Evolutionary conservation across 2,888 invertebrate species (phyloP).

Genomic region (Myopa tessellatipennis): DNA sequence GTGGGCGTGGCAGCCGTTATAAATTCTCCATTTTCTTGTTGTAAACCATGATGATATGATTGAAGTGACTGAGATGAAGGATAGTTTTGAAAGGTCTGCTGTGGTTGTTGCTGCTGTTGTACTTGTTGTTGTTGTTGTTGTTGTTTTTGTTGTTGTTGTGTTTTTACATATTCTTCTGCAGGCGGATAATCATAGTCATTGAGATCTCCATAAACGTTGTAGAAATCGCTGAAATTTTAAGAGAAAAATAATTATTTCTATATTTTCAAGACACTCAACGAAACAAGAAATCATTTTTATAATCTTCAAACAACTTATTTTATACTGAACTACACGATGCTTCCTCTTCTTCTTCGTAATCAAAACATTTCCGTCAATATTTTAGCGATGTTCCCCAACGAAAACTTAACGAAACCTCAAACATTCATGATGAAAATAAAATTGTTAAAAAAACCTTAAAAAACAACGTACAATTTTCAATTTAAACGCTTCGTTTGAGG

Average conservation of each 20-base stretch:
- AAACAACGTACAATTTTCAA: neutral
- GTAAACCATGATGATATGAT: neutral
- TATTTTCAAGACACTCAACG: neutral
- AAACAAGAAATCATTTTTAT: neutral
- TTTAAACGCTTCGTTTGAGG: conserved; percentile 17
- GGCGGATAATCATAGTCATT: conserved; percentile 44
- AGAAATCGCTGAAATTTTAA: conserved; percentile 43
- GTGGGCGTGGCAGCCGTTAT: conserved; percentile 25
- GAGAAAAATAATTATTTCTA: neutral
- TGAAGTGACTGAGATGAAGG: neutral
- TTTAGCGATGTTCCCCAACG: neutral
- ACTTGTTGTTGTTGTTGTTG: conserved; percentile 13
- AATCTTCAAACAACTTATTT: neutral
- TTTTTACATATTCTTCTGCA: neutral
- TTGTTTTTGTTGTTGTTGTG: conserved; percentile 1
- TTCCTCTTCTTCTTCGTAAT: neutral
- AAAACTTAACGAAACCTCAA: neutral
- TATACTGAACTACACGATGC: no score
- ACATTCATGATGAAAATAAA: neutral
- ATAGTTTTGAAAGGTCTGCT: neutral
- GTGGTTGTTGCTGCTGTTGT: neutral
- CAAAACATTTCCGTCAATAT: neutral
- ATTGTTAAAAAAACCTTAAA: neutral
- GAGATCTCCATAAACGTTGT: conserved; percentile 37
- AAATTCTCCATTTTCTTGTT: conserved; percentile 14